Evolutionary conservation across 1,140 invertebrate species (phyloP).

Genomic region (Orussus abietinus): DNA sequence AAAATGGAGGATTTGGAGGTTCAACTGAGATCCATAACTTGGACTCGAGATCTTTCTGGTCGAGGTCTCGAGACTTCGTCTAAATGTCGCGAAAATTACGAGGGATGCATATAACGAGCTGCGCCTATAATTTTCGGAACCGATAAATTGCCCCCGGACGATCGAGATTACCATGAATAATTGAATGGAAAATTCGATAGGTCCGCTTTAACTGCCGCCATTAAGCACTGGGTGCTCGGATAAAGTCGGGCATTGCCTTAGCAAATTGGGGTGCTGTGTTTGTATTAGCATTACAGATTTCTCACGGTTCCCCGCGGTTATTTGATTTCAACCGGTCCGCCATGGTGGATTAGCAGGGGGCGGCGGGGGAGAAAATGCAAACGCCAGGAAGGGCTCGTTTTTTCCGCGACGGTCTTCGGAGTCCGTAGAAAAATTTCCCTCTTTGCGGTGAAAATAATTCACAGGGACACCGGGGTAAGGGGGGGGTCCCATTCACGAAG

Average conservation of each 20-base stretch:
- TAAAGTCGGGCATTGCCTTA: not conserved
- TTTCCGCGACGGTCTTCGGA: no score
- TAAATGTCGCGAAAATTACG: not conserved
- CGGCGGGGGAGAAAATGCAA: no score
- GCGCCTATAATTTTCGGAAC: not conserved
- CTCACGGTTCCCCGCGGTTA: not conserved
- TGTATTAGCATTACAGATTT: constrained; percentile 1
- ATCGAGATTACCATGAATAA: not conserved
- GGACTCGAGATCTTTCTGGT: no score
- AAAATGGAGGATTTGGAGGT: no score
- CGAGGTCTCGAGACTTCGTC: no score
- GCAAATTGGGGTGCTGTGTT: not conserved
- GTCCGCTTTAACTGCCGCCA: constrained; percentile 1
- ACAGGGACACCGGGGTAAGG: no score
- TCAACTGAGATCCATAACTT: not conserved
- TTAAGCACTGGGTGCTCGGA: not conserved
- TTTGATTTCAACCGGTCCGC: not conserved
- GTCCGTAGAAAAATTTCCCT: no score
- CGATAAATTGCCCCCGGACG: not conserved
- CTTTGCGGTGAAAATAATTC: no score
- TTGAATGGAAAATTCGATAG: constrained; percentile 1
- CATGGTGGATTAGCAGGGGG: no score
- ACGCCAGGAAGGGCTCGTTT: no score
- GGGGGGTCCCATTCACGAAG: no score
- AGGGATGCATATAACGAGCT: not conserved